Evolutionary conservation across 2,888 invertebrate species (phyloP).

Genomic region (Catocala sponsa): DNA sequence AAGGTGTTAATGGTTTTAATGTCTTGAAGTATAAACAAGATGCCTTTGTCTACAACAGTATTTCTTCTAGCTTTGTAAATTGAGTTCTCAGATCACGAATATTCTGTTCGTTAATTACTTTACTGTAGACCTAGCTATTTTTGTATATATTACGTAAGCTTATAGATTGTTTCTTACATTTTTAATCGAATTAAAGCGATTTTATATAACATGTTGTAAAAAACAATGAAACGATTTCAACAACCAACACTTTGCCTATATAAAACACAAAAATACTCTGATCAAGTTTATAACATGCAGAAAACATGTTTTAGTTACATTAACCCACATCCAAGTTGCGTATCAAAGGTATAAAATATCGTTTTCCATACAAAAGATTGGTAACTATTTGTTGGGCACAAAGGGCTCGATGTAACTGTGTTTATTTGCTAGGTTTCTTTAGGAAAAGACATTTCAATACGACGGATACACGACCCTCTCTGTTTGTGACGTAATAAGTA

Average conservation of each 20-base stretch:
- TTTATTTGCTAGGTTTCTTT: conserved; percentile 12
- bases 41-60: no score
- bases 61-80: no score
- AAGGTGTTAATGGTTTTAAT: no score
- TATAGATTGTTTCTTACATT: no score
- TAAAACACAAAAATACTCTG: neutral
- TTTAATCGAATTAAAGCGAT: no score
- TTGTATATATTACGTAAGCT: no score
- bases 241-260: neutral
- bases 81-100: no score
- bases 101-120: no score
- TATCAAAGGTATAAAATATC: conserved; percentile 8
- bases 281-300: neutral
- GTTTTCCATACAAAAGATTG: conserved; percentile 13
- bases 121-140: no score
- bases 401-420: conserved; percentile 3
- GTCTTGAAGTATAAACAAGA: no score
- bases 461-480: conserved; percentile 3
- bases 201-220: no score
- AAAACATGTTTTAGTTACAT: neutral
- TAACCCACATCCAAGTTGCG: neutral
- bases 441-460: conserved; percentile 14
- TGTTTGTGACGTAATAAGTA: conserved; percentile 8
- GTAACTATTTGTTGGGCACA: conserved; percentile 15
- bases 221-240: no score